Base-by-base conservation (phyloP, 2,113 vertebrate genomes). In the Lucifuga dentata region DNA sequence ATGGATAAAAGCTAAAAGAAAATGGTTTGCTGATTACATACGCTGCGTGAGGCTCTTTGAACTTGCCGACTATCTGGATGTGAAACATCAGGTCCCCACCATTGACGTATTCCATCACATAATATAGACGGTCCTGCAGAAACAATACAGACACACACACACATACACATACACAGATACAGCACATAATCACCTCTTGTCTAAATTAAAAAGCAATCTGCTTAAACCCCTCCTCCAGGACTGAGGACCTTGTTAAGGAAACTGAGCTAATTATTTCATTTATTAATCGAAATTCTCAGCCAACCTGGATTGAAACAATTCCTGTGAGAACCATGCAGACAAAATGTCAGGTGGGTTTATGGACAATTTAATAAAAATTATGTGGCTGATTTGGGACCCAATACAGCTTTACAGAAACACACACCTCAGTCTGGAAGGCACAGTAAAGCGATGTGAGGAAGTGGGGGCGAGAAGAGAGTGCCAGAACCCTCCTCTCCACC, bases 11-110 rank as follows among this genome's bases (percentile, higher is more conserved):
- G 38, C 36, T 36, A 57, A 55, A 70, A 32, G 41, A 73, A 59
- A 61, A 24, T 49, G 63, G 53, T 32, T 50, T 45, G 59, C 24
- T 51, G 52, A 57, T 48, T 74, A 94, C 96, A 86, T 90, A 97
- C 96, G 95, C 95, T 32, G 95, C 95, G 3, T 97, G 96, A 8
- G 95, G 92, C 82, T 97, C 96, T 92, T 97, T 97, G 90, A 97
- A 97, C 83, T 96, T 97, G 71, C 95, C 95, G 60, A 97, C 67
- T 35, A 95, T 95, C 86, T 97, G 95, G 69, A 97, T 97, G 89
- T 97, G 96, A 81, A 95, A 97, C 96, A 97, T 97, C 80, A 97
- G 89, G 88, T 97, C 96, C 11, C 95, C 96, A 10, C 95, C 96
- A 1, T 96, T 94, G 66, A 97, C 96, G 3, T 97, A 97, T 63